Evolutionary conservation across 2,888 invertebrate species (phyloP).

Genomic region (Heliconius cydno): DNA sequence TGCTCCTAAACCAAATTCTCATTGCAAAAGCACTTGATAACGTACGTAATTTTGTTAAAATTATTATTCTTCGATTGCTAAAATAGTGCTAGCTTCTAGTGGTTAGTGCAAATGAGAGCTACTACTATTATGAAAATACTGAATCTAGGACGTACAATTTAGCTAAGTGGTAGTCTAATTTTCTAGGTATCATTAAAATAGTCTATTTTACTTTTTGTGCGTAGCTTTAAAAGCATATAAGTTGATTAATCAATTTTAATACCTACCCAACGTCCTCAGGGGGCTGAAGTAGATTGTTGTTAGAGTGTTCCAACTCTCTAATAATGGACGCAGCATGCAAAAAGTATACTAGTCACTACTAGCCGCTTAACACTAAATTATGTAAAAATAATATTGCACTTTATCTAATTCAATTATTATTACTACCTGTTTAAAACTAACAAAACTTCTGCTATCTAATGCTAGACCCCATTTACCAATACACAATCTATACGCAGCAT

Average conservation of each 20-base stretch:
- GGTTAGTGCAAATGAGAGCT: conserved; percentile 37
- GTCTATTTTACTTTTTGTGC: conserved; percentile 8
- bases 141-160: not conserved
- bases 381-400: not conserved
- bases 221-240: not conserved
- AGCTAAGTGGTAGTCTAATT: not conserved
- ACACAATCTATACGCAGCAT: conserved; percentile 15
- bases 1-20: not conserved
- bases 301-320: conserved; percentile 68
- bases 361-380: conserved; percentile 36
- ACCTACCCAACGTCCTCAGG: conserved; percentile 78
- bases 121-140: conserved; percentile 1
- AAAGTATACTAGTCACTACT: conserved; percentile 74
- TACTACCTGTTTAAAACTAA: not conserved
- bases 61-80: conserved; percentile 11
- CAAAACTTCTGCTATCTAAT: conserved; percentile 23
- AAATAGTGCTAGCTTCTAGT: conserved; percentile 42
- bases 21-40: not conserved
- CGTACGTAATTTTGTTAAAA: not conserved
- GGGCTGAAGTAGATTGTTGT: conserved; percentile 70
- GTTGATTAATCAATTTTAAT: conserved; percentile 46
- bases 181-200: conserved; percentile 15
- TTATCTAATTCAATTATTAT: not conserved
- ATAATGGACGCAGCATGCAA: conserved; percentile 79
- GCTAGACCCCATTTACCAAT: conserved; percentile 21